Evolutionary conservation across 2,113 vertebrate species (phyloP).

Genomic region (Rhineura floridana): DNA sequence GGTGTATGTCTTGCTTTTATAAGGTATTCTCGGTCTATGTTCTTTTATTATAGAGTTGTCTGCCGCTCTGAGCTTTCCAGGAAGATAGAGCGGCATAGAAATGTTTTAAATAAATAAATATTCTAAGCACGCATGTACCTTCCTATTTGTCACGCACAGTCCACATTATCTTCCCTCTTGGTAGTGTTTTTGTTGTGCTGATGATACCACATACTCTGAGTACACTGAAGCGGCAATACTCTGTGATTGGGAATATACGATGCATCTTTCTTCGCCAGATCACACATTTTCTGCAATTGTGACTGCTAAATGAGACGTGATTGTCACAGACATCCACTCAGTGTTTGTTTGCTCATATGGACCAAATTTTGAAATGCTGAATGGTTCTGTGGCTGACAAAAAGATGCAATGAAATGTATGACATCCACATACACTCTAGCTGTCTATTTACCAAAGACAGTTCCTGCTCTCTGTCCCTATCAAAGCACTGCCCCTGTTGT

Average conservation of each 20-base stretch:
- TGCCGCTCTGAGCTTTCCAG: no score
- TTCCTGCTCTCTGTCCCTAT: neutral
- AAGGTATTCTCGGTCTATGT: no score
- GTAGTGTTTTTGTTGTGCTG: neutral
- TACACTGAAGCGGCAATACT: neutral
- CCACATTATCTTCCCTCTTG: neutral
- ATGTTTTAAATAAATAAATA: no score
- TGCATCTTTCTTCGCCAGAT: neutral
- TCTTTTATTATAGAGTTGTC: no score
- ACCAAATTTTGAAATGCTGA: neutral
- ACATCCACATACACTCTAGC: neutral
- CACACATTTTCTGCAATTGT: neutral
- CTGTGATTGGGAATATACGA: neutral
- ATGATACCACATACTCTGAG: neutral
- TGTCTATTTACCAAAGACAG: neutral
- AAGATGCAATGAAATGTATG: neutral
- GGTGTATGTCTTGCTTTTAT: no score
- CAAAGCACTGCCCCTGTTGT: neutral
- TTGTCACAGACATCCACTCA: neutral
- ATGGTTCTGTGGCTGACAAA: neutral
- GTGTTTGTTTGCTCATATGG: slow-evolving; percentile 8
- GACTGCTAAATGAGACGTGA: neutral
- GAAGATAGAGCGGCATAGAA: no score
- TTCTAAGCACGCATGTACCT: neutral
- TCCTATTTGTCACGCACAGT: neutral